Percentiles rank a stretch among this genome's conserved stretches.
These are phyloP conservation scores for Ypsolopha scabrella DNA, from an alignment of 2,888 invertebrate genomes.

Conservation along the genomic window DNA sequence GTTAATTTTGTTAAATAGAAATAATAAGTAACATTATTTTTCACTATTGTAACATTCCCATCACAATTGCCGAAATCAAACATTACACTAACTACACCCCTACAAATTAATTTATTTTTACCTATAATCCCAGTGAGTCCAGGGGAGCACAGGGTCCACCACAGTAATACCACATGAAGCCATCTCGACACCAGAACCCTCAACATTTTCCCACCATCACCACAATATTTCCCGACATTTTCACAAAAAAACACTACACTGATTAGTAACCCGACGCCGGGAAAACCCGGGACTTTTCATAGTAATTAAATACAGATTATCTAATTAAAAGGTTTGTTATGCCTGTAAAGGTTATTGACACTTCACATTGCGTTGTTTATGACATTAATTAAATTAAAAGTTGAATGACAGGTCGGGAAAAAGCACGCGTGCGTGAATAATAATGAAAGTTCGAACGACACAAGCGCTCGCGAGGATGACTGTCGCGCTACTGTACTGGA, in stretches of 20 bases:
- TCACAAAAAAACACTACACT: slow-evolving; percentile 17
- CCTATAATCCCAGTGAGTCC: slow-evolving; percentile 54
- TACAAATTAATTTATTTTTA: slow-evolving; percentile 14
- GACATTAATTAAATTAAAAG: slow-evolving; percentile 44
- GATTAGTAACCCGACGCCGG: slow-evolving; percentile 21
- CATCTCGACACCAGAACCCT: slow-evolving; percentile 43
- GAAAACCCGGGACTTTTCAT: slow-evolving; percentile 24
- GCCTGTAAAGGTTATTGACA: slow-evolving; percentile 27
- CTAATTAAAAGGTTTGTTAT: slow-evolving; percentile 23
- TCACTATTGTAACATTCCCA: too few species aligned
- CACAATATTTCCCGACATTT: slow-evolving; percentile 30
- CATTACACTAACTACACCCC: too few species aligned
- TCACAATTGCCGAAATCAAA: too few species aligned
- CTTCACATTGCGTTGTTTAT: slow-evolving; percentile 23
- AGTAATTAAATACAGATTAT: slow-evolving; percentile 27
- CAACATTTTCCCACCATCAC: slow-evolving; percentile 55
- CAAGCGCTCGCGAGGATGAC: slow-evolving; percentile 21
- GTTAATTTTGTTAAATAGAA: too few species aligned
- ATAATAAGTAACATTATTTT: too few species aligned
- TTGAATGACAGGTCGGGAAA: slow-evolving; percentile 35
- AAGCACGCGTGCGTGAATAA: slow-evolving; percentile 30
- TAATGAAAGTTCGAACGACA: slow-evolving; percentile 14
- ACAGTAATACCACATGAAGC: slow-evolving; percentile 46
- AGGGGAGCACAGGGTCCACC: slow-evolving; percentile 28
- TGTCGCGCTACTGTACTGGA: slow-evolving; percentile 49